Base-by-base conservation (phyloP, 2,888 invertebrate genomes). In the Scaptomyza tumidula region DNA sequence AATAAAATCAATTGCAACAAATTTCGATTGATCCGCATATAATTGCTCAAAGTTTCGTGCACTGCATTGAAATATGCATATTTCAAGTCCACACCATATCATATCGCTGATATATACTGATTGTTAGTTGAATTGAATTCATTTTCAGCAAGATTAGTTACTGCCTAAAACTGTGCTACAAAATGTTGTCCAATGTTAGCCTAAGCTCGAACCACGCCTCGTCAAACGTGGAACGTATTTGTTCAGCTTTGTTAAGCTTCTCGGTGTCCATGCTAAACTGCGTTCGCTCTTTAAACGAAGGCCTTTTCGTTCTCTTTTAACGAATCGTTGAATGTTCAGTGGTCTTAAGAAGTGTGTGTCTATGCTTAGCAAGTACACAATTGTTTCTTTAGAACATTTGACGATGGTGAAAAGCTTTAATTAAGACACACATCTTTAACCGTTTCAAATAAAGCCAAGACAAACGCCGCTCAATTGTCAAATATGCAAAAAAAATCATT, bases 161-260 rank as follows among this genome's bases (percentile, higher is more conserved):
- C 1, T 16, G 58, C 73, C 74, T 29, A 46, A 63, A 44, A 60
- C 45, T 53, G 33, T 60, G 63, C 74, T 57, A 59, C 43, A 57
- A 6, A 37, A 14, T 31, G 3, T 3, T 14, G 6, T 37, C n/a
- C 0, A 37, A 14, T 3, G 3, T 2, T 14, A 14, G 14, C 2
- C 9, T 0, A 39, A 3, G 5, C 39, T 16, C 9, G 1, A 39
- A 14, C 39, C 39, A 16, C 14, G 14, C 14, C n/a, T 37, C 37
- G 39, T 39, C 9, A 9, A 14, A 14, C 16, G 41, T 41, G 41
- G 41, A 41, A 41, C 41, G 3, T 16, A 16, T 9, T 37, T 37
- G 0, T 2, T 2, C 37, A 9, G 39, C 2, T 14, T 39, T 3
- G 39, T 14, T 16, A 10, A 4, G 16, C 3, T 1, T 3, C n/a